Percentiles rank a stretch among this genome's conserved stretches.
Evolutionary conservation across 2,797 vertebrate species (phyloP).

Genomic region (Coccyzus lansbergi): DNA sequence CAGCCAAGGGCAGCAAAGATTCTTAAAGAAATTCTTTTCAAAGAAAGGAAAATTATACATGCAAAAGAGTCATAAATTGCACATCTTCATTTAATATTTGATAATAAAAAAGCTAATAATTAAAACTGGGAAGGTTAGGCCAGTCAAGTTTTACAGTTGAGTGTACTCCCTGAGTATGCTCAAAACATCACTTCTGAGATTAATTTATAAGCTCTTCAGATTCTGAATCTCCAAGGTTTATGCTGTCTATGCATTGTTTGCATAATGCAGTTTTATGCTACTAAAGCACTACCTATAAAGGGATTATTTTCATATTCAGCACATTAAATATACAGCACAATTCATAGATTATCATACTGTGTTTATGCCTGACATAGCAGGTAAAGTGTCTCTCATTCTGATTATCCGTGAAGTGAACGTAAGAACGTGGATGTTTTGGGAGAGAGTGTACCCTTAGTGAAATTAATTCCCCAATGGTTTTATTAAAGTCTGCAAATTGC

Average conservation of each 20-base stretch:
- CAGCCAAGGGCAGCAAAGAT: background rate
- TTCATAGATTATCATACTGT: conserved; percentile 64
- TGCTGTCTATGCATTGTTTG: conserved; percentile 76
- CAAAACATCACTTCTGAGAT: conserved; percentile 70
- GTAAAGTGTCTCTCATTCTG: conserved; percentile 68
- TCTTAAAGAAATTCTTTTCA: background rate
- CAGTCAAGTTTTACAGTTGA: conserved; percentile 72
- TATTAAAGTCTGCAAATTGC: conserved; percentile 81
- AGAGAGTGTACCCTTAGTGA: conserved; percentile 71
- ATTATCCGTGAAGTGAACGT: conserved; percentile 70
- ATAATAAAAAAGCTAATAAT: conserved; percentile 58
- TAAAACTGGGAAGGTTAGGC: conserved; percentile 69
- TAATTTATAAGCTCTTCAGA: conserved; percentile 77
- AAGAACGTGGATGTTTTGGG: conserved; percentile 67
- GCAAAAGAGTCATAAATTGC: background rate
- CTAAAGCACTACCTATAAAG: conserved; percentile 72
- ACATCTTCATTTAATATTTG: conserved; percentile 53
- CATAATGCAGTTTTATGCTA: conserved; percentile 75
- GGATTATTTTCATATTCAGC: conserved; percentile 78
- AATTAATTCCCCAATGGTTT: conserved; percentile 82
- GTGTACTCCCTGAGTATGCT: conserved; percentile 53
- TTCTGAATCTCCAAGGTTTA: conserved; percentile 71
- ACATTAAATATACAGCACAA: conserved; percentile 73
- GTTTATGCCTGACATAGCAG: conserved; percentile 76
- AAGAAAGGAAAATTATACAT: background rate